phyloP scores from a whole-genome alignment of 2,797 vertebrate species.

The Notolepis coatsorum region DNA sequence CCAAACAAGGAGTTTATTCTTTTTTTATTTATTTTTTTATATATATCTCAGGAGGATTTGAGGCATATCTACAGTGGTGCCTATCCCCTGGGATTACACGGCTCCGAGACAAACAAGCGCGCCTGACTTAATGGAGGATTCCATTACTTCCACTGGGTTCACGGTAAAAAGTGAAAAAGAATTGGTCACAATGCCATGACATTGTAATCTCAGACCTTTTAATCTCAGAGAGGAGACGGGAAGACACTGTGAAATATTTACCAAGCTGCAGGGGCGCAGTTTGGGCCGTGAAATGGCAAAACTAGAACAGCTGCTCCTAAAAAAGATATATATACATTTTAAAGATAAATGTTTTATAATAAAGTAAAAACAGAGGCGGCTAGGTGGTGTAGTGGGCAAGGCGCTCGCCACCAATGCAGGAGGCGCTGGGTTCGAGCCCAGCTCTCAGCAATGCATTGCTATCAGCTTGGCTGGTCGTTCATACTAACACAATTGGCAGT shows the following conservation, averaged over 20 bases:
- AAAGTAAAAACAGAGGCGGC: not conserved
- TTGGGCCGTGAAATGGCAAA: constrained; percentile 32
- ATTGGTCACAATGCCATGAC: too few relatives aligned
- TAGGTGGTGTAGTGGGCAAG: too few relatives aligned
- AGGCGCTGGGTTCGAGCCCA: too few relatives aligned
- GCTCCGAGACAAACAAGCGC: constrained; percentile 45
- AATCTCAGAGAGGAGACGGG: constrained; percentile 47
- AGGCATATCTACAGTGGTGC: constrained; percentile 35
- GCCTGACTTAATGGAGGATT: constrained; percentile 61
- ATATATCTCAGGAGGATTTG: constrained; percentile 47
- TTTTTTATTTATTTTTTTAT: constrained; percentile 23
- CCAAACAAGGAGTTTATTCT: not conserved
- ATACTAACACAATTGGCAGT: too few relatives aligned
- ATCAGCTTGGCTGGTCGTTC: too few relatives aligned
- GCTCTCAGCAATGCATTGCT: too few relatives aligned
- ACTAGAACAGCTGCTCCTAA: constrained; percentile 35
- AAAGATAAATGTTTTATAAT: not conserved
- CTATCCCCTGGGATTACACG: constrained; percentile 38
- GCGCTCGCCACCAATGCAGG: too few relatives aligned
- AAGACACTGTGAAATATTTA: constrained; percentile 73
- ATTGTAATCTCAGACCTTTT: constrained; percentile 56
- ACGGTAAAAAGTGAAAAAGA: too few relatives aligned
- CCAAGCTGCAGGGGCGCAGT: constrained; percentile 24
- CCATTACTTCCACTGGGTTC: constrained; percentile 61
- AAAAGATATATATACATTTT: too few relatives aligned